These are phyloP conservation scores for Callorhinus ursinus DNA, from an alignment of 2,113 vertebrate genomes.

Conservation along the genomic window DNA sequence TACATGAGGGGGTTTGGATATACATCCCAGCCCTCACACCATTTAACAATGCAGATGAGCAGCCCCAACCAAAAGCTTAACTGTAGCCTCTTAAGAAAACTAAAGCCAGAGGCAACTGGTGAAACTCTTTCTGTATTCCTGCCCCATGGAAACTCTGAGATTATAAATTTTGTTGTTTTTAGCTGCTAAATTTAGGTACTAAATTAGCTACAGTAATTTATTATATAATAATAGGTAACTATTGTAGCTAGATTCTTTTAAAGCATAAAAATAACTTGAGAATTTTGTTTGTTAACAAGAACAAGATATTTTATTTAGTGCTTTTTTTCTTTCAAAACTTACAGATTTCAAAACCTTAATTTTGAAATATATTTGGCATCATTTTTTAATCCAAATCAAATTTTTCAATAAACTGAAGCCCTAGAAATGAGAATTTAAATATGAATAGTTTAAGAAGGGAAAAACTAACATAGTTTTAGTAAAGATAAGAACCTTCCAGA, in stretches of 20 bases:
- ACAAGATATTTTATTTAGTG: background rate
- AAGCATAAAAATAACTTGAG: background rate
- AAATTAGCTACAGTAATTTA: background rate
- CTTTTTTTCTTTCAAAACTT: background rate
- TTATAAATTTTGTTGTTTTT: background rate
- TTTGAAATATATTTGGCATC: background rate
- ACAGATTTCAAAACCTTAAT: background rate
- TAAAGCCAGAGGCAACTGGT: background rate
- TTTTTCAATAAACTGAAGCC: background rate
- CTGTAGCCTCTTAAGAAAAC: background rate
- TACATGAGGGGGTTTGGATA: background rate
- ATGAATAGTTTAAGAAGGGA: background rate
- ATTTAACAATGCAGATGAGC: background rate
- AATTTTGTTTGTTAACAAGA: conserved; percentile 12
- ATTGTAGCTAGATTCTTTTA: background rate
- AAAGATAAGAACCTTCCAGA: background rate
- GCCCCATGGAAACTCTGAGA: background rate
- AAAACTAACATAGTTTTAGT: conserved; percentile 35
- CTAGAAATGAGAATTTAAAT: conserved; percentile 11
- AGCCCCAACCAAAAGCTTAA: background rate
- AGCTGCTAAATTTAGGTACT: background rate
- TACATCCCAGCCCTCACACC: background rate
- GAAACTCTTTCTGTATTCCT: background rate
- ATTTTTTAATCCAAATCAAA: background rate
- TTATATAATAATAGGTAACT: conserved; percentile 21